Conservation (phyloP, 2,888 invertebrate genomes). For the Campaea margaritaria region DNA sequence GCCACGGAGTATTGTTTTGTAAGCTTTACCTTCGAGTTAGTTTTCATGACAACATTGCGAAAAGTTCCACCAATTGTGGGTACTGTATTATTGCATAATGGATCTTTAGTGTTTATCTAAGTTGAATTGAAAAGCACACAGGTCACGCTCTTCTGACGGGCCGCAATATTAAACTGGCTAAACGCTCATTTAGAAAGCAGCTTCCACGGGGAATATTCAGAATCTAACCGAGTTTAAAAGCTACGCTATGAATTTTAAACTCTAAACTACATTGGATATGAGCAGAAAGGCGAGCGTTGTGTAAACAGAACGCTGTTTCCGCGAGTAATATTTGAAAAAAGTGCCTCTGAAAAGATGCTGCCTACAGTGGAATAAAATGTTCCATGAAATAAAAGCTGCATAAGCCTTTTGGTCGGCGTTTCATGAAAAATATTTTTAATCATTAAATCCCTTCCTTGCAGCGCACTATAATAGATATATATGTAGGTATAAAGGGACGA, state of each 20-base stretch:
- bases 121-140: constrained; percentile 29
- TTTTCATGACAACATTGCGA: constrained; percentile 8
- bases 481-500: constrained; percentile 50
- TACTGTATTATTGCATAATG: constrained; percentile 1
- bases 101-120: constrained; percentile 14
- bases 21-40: constrained; percentile 16
- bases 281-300: constrained; percentile 70
- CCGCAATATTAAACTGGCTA: constrained; percentile 56
- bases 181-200: constrained; percentile 67
- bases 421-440: constrained; percentile 34
- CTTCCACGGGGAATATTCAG: constrained; percentile 60
- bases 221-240: constrained; percentile 74
- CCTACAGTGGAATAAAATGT: constrained; percentile 61
- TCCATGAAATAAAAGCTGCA: constrained; percentile 41
- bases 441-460: constrained; percentile 27
- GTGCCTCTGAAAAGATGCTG: constrained; percentile 60
- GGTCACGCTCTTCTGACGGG: constrained; percentile 34
- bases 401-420: constrained; percentile 37
- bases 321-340: constrained; percentile 71
- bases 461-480: constrained; percentile 37
- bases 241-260: constrained; percentile 77
- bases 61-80: constrained; percentile 9
- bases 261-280: constrained; percentile 76
- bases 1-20: constrained; percentile 14
- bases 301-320: constrained; percentile 68